Base-by-base conservation (phyloP, 2,113 vertebrate species). In the Sakesphorus luctuosus region DNA sequence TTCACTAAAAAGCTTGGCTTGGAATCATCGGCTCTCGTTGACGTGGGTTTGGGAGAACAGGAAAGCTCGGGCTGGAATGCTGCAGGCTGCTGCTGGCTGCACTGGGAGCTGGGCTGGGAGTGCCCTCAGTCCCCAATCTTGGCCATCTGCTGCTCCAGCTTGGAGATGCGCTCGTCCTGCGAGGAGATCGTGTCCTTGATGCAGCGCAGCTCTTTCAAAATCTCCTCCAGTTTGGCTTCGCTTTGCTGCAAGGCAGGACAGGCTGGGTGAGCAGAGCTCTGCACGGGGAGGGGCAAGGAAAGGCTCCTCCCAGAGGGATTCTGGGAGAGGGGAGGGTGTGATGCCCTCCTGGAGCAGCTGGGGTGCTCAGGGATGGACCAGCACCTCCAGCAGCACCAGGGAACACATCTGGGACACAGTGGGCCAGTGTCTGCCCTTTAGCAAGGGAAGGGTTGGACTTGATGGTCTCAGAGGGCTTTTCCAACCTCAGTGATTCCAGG, bases 81-180 rank as follows among this genome's bases (percentile, higher is more conserved):
- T 97, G 98, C 97, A 90, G 94, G 96, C 96, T 80, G 98, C 97
- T 97, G 98, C 98, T 97, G 56, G 97, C 97, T 97, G 92, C 76
- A 46, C 80, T 81, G 84, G 96, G 96, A 92, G 87, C 63, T 91
- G 95, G 97, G 94, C 95, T 81, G 98, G 98, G 98, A 98, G 98
- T 97, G 98, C 93, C 85, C 96, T 99, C 98, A 99, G 97, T 98
- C 98, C 38, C 97, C 98, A 15, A 99, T 98, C 98, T 99, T 99
- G 76, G 98, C 98, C 98, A 99, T 97, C 98, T 99, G 98, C 97
- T 99, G 98, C 98, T 99, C 99, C 96, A 99, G 98, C 98, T 99
- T 98, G 98, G 98, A 97, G 97, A 99, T 99, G 95, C 99, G 98
- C 97, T 99, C 99, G 18, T 99, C 99, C 97, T 99, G 99, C 98